Evolutionary conservation across 2,113 vertebrate species (phyloP).

Genomic region (Chloropsis cyanopogon): DNA sequence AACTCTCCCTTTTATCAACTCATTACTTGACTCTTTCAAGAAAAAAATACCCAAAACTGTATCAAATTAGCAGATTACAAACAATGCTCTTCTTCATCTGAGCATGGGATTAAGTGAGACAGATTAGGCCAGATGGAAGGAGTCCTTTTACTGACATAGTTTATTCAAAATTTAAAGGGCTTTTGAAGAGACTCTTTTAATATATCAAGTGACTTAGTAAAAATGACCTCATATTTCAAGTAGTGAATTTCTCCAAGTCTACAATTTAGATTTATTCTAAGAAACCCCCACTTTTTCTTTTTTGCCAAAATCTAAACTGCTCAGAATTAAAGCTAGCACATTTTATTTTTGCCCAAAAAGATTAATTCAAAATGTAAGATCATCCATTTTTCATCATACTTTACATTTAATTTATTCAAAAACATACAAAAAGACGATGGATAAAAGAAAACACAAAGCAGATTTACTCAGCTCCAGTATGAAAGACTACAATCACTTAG

Average conservation of each 20-base stretch:
- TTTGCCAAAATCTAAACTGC: background rate
- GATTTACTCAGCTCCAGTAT: background rate
- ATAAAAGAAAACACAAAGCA: background rate
- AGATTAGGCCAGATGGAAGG: background rate
- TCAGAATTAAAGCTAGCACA: background rate
- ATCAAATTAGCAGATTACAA: background rate
- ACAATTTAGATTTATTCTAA: background rate
- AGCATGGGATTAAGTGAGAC: background rate
- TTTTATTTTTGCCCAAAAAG: background rate
- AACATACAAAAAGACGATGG: background rate
- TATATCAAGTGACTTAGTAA: background rate
- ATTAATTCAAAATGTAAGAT: background rate
- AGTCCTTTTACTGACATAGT: background rate
- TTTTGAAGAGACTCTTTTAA: background rate
- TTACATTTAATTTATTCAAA: background rate
- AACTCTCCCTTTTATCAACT: background rate
- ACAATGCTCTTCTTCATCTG: background rate
- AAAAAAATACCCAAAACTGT: background rate
- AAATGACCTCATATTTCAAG: background rate
- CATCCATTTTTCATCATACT: background rate
- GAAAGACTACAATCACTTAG: background rate
- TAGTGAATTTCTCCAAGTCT: background rate
- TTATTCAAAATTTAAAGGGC: background rate
- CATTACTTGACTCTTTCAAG: background rate
- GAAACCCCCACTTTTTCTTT: fast-evolving